Conservation (phyloP, 2,113 vertebrate genomes). For the Rhinichthys klamathensis region DNA sequence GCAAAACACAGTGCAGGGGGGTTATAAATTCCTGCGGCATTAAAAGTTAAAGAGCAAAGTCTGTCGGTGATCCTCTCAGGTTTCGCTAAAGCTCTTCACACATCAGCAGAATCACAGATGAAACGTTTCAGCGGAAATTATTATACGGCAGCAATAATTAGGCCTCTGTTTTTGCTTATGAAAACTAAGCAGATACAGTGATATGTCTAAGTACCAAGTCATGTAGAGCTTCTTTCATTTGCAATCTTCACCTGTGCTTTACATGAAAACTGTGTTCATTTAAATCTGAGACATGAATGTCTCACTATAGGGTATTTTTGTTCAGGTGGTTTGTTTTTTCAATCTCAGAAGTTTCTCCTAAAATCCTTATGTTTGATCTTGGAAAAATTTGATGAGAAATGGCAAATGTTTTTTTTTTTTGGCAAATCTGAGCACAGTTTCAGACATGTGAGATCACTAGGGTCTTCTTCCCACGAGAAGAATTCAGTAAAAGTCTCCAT, state of each 20-base stretch:
- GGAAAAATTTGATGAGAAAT: neutral
- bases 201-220: neutral
- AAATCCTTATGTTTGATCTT: neutral
- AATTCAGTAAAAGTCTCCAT: neutral
- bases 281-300: neutral
- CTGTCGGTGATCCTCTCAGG: neutral
- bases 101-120: neutral
- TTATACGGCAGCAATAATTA: neutral
- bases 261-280: neutral
- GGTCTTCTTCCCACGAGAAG: neutral
- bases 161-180: neutral
- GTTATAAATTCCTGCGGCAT: neutral
- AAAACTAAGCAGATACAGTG: neutral
- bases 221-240: neutral
- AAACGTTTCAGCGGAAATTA: neutral
- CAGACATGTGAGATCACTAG: neutral
- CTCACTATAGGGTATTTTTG: neutral
- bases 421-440: neutral
- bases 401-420: no score
- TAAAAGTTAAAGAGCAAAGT: slow-evolving; percentile 3
- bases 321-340: neutral
- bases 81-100: neutral
- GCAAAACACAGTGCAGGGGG: neutral
- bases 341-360: neutral
- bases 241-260: neutral